Conservation (phyloP, 2,113 vertebrate genomes). For the Amphiprion ocellaris region DNA sequence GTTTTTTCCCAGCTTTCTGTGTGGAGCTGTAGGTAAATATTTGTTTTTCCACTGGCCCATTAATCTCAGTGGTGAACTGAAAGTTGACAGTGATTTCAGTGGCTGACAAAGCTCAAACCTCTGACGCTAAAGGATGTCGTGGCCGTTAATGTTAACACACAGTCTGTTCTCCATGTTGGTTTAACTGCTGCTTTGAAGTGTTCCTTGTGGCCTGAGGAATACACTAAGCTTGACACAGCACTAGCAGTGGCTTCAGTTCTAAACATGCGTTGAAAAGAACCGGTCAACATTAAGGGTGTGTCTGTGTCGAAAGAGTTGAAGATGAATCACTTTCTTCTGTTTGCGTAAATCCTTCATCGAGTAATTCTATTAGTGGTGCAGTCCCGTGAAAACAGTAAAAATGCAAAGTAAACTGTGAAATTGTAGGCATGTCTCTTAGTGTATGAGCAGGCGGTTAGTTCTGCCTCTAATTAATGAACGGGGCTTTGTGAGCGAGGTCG, state of each 20-base stretch:
- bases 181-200: not conserved
- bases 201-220: not conserved
- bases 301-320: not conserved
- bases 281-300: not conserved
- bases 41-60: no score
- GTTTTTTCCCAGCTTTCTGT: not conserved
- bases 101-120: no score
- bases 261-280: not conserved
- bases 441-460: not conserved
- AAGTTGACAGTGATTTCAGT: no score
- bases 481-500: slow-evolving; percentile 54
- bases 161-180: not conserved
- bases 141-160: no score
- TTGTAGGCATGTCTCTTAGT: slow-evolving; percentile 10
- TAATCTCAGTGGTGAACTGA: no score
- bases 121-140: no score
- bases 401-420: not conserved
- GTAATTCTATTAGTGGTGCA: not conserved
- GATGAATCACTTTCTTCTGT: not conserved
- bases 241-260: not conserved
- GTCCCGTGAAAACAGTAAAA: not conserved
- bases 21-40: not conserved
- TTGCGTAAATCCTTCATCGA: not conserved
- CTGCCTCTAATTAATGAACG: slow-evolving; percentile 56
- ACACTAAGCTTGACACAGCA: not conserved